Conservation (phyloP, 2,113 vertebrate genomes). For the Promerops cafer region DNA sequence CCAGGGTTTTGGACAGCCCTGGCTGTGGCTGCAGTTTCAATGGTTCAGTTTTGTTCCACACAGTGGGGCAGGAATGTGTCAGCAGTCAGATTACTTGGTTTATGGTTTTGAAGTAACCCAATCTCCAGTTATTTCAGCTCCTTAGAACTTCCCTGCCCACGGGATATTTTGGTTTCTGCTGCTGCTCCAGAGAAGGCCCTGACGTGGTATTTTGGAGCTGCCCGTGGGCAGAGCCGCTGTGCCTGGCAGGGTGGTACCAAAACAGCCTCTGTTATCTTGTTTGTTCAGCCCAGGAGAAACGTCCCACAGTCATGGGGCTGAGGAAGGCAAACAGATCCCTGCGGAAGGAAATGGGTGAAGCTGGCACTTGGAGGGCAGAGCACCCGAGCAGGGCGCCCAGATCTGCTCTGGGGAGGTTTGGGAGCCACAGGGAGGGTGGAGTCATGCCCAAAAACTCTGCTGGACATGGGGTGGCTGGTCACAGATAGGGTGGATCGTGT, state of each 20-base stretch:
- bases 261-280: background rate
- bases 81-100: background rate
- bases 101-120: background rate
- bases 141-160: background rate
- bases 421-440: background rate
- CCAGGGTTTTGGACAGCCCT: rapidly evolving
- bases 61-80: background rate
- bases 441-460: background rate
- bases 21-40: rapidly evolving
- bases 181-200: background rate
- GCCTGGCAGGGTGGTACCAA: background rate
- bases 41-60: rapidly evolving
- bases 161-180: background rate
- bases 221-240: background rate
- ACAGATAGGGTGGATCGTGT: rapidly evolving
- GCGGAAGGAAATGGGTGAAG: background rate
- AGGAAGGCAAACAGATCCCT: background rate
- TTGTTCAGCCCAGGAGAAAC: background rate
- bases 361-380: rapidly evolving
- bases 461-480: background rate
- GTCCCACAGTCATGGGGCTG: background rate
- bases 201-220: background rate
- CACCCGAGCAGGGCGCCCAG: background rate
- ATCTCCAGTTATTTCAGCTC: background rate
- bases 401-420: background rate